Evolutionary conservation across 2,797 vertebrate species (phyloP).

Genomic region (Crenuchus spilurus): DNA sequence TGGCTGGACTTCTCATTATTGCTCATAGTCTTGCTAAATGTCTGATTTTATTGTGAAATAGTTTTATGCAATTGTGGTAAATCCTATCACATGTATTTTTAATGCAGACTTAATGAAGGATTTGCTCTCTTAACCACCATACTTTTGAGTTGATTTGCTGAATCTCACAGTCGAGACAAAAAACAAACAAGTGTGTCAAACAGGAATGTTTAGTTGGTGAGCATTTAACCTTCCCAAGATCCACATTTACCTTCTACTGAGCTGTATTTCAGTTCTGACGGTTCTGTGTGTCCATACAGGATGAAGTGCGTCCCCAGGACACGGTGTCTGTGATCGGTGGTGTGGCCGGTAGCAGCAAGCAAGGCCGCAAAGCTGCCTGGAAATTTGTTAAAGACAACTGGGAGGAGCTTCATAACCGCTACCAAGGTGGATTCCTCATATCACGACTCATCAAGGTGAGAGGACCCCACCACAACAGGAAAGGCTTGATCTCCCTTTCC

Average conservation of each 20-base stretch:
- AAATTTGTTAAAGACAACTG: constrained; percentile 96
- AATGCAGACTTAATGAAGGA: too few relatives aligned
- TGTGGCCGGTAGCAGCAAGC: constrained; percentile 94
- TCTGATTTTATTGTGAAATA: background rate
- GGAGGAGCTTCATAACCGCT: constrained; percentile 96
- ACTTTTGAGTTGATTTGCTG: too few relatives aligned
- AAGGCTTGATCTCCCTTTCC: too few relatives aligned
- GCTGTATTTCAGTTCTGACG: background rate
- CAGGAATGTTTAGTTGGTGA: too few relatives aligned
- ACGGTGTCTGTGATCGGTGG: constrained; percentile 96
- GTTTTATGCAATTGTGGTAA: background rate
- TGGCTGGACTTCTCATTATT: background rate
- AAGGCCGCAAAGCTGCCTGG: constrained; percentile 95
- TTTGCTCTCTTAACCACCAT: too few relatives aligned
- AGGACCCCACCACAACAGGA: background rate
- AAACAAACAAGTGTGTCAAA: too few relatives aligned
- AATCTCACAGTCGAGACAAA: too few relatives aligned
- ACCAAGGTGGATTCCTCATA: constrained; percentile 98
- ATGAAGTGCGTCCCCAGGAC: constrained; percentile 98
- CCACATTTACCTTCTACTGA: background rate
- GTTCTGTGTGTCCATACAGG: constrained; percentile 70
- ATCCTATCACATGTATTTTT: background rate
- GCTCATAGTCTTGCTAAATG: background rate
- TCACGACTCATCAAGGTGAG: constrained; percentile 95
- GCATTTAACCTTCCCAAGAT: background rate